Evolutionary conservation across 92 coral and sea anemone species (phyloP).

Genomic region (Parazoanthus darwini): DNA sequence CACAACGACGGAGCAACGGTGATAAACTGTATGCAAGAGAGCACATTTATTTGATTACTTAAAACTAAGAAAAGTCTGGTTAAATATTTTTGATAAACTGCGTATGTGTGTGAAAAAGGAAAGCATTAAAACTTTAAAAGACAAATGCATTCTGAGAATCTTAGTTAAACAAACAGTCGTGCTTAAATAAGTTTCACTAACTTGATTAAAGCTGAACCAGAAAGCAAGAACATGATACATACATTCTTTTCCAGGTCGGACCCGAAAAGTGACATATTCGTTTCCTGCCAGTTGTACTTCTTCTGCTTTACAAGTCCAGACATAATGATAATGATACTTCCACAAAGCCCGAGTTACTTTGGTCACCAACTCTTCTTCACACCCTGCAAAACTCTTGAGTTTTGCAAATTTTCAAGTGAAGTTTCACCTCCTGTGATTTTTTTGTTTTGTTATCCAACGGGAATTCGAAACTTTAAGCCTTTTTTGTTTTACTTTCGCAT

Average conservation of each 20-base stretch:
- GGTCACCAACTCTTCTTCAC: background rate
- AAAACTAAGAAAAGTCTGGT: too few species aligned
- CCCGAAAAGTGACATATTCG: background rate
- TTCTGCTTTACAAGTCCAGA: slow-evolving; percentile 7
- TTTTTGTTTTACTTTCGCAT: background rate
- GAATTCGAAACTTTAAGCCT: background rate
- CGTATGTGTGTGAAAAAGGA: background rate
- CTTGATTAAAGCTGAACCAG: background rate
- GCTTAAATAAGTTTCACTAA: background rate
- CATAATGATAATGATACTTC: background rate
- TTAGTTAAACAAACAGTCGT: background rate
- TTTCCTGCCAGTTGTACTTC: background rate
- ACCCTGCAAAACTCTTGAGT: background rate
- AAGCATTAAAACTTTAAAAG: background rate
- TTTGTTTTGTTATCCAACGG: slow-evolving; percentile 1
- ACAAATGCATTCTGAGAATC: background rate
- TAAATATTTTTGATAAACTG: too few species aligned
- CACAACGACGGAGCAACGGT: too few species aligned
- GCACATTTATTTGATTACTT: too few species aligned
- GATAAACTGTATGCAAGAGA: too few species aligned
- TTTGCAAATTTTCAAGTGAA: background rate
- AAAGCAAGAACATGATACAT: background rate
- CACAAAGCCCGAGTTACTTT: background rate
- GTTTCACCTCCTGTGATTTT: background rate
- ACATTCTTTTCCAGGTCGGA: slow-evolving; percentile 9